These are phyloP conservation scores for Centruroides vittatus DNA, from an alignment of 1,140 invertebrate genomes.

Conservation along the genomic window DNA sequence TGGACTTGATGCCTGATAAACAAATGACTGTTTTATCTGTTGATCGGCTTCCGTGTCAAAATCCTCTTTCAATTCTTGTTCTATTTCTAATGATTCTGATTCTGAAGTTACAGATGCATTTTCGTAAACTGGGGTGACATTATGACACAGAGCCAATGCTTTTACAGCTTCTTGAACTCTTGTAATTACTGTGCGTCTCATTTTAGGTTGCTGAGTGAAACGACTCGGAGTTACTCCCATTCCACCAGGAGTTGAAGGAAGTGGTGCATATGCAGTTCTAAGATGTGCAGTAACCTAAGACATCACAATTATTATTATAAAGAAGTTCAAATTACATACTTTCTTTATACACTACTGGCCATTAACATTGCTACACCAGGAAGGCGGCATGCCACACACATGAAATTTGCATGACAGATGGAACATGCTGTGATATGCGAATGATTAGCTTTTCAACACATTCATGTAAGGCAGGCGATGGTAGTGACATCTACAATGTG, in stretches of 20 bases:
- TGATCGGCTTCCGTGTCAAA: conserved; percentile 45
- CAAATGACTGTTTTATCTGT: conserved; percentile 33
- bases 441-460: no score
- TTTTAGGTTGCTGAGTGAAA: conserved; percentile 24
- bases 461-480: no score
- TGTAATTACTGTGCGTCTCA: conserved; percentile 51
- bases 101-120: conserved; percentile 4
- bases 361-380: no score
- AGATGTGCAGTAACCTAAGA: conserved; percentile 22
- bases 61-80: conserved; percentile 20
- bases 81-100: conserved; percentile 17
- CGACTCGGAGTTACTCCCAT: neutral
- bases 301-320: no score
- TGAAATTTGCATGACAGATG: no score
- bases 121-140: conserved; percentile 96
- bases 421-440: no score
- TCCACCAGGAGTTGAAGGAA: conserved; percentile 7
- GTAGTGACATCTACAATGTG: no score
- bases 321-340: no score
- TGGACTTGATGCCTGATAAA: conserved; percentile 84
- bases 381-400: no score
- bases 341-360: no score
- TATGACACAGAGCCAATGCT: conserved; percentile 92
- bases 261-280: conserved; percentile 20
- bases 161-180: conserved; percentile 79